Evolutionary conservation across 2,888 invertebrate genomes (phyloP).

Genomic region (Tridacna gigas): DNA sequence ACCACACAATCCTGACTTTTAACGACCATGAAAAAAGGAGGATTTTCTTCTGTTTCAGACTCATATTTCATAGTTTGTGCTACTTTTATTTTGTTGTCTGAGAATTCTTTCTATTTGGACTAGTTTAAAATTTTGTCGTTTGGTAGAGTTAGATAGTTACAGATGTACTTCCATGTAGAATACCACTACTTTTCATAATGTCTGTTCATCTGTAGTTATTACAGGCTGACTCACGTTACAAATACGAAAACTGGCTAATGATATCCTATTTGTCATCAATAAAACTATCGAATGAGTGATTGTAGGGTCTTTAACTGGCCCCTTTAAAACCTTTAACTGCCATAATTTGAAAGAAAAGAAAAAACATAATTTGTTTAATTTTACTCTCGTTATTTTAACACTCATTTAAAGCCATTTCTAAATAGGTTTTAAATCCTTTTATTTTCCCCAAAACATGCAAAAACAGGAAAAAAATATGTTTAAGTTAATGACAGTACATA

Average conservation of each 20-base stretch:
- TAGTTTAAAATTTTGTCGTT: too few species aligned
- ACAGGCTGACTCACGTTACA: conserved; percentile 39
- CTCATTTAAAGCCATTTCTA: not conserved
- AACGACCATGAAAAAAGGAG: too few species aligned
- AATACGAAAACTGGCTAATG: conserved; percentile 36
- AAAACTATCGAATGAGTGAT: conserved; percentile 15
- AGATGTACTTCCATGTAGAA: conserved; percentile 23
- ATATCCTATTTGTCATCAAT: conserved; percentile 21
- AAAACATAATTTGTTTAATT: not conserved
- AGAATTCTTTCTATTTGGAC: too few species aligned
- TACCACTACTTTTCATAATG: conserved; percentile 18
- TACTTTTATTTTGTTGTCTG: too few species aligned
- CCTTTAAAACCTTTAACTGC: not conserved
- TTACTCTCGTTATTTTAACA: not conserved
- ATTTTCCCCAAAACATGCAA: not conserved
- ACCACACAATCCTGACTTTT: too few species aligned
- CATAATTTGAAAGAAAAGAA: not conserved
- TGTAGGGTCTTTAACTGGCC: conserved; percentile 3
- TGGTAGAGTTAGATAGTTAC: too few species aligned
- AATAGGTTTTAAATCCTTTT: not conserved
- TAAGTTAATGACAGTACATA: not conserved
- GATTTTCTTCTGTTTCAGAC: too few species aligned
- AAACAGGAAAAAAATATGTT: not conserved
- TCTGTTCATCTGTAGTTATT: conserved; percentile 33
- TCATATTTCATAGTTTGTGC: too few species aligned